A percentile compares a stretch with the other conserved stretches of the same genome.
Evolutionary conservation across 1,140 invertebrate species (phyloP).

Genomic region (Drosophila equinoxialis): DNA sequence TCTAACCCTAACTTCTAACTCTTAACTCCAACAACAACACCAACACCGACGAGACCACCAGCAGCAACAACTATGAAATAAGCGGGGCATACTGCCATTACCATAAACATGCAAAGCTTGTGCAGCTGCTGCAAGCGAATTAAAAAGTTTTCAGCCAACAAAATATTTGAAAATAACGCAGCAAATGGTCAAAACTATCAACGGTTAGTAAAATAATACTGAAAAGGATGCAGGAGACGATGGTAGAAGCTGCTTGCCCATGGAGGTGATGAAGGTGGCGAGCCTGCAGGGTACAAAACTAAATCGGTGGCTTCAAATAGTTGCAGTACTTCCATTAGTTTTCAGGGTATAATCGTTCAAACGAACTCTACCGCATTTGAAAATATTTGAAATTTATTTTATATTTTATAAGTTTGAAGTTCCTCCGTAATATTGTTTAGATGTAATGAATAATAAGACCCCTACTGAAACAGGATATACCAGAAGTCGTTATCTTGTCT

Average conservation of each 20-base stretch:
- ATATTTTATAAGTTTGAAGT: no score
- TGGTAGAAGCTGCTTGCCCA: background rate
- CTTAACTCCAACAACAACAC: background rate
- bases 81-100: conserved; percentile 51
- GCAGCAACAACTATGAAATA: conserved; percentile 6
- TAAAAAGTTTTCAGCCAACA: conserved; percentile 58
- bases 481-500: background rate
- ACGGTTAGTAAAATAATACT: conserved; percentile 10
- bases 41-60: background rate
- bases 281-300: background rate
- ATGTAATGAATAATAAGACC: no score
- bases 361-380: background rate
- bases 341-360: conserved; percentile 4
- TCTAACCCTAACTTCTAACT: background rate
- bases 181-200: conserved; percentile 54
- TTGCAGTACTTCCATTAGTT: background rate
- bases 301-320: background rate
- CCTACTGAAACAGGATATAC: background rate
- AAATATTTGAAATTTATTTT: background rate
- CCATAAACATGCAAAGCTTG: conserved; percentile 68
- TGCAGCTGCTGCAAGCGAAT: conserved; percentile 62
- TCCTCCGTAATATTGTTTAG: no score
- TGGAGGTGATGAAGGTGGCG: conserved; percentile 19
- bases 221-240: background rate
- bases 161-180: conserved; percentile 58